These are phyloP conservation scores for Cosmia pyralina DNA, from an alignment of 2,888 invertebrate genomes.

Conservation along the genomic window DNA sequence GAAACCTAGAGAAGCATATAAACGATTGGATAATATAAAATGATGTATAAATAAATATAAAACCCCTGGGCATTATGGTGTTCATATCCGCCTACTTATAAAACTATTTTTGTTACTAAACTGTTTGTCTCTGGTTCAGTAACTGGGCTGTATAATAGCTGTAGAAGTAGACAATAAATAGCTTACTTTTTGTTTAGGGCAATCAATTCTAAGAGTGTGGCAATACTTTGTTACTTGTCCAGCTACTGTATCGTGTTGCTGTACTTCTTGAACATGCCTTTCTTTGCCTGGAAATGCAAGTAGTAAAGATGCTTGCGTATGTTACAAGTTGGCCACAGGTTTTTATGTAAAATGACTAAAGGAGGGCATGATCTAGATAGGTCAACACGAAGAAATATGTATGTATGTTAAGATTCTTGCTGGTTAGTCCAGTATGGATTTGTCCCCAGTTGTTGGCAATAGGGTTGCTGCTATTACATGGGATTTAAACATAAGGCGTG, in stretches of 20 bases:
- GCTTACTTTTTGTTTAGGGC: slow-evolving; percentile 54
- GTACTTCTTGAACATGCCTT: slow-evolving; percentile 24
- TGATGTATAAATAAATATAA: slow-evolving; percentile 50
- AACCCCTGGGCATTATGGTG: slow-evolving; percentile 70
- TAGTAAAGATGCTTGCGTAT: slow-evolving; percentile 35
- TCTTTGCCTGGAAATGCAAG: slow-evolving; percentile 29
- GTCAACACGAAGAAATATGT: slow-evolving; percentile 1
- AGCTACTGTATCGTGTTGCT: slow-evolving; percentile 21
- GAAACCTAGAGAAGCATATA: slow-evolving; percentile 37
- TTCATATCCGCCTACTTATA: slow-evolving; percentile 76
- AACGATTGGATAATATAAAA: slow-evolving; percentile 49
- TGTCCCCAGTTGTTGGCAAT: not conserved
- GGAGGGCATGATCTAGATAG: slow-evolving; percentile 13
- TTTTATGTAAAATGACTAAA: slow-evolving; percentile 8
- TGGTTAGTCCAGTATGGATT: not conserved
- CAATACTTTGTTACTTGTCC: slow-evolving; percentile 28
- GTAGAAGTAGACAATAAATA: slow-evolving; percentile 70
- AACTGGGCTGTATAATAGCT: slow-evolving; percentile 64
- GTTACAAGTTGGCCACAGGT: slow-evolving; percentile 24
- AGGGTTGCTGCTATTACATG: not conserved
- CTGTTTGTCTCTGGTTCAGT: slow-evolving; percentile 60
- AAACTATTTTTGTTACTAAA: slow-evolving; percentile 77
- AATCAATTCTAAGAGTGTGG: slow-evolving; percentile 29
- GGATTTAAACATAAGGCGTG: slow-evolving; percentile 1
- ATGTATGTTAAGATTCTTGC: slow-evolving; percentile 6